Evolutionary conservation across 2,888 invertebrate genomes (phyloP).

Genomic region (Kuschelorhynchus macadamiae): DNA sequence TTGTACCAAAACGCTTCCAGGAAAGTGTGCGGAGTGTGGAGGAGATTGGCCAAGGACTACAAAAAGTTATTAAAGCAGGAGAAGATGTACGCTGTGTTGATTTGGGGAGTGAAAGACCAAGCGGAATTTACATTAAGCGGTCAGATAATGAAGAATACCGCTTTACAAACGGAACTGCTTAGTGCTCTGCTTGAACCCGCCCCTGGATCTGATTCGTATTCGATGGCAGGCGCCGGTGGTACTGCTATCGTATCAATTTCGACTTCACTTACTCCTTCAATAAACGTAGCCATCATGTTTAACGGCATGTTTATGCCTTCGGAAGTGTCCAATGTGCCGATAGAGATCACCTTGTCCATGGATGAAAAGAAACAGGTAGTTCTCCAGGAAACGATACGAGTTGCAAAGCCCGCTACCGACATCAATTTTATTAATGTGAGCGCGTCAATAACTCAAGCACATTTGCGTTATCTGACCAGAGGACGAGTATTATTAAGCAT

Average conservation of each 20-base stretch:
- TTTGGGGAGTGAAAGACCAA: slow-evolving; percentile 82
- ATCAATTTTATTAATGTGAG: slow-evolving; percentile 84
- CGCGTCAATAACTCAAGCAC: slow-evolving; percentile 82
- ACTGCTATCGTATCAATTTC: slow-evolving; percentile 89
- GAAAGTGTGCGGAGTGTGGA: slow-evolving; percentile 92
- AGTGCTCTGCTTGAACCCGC: slow-evolving; percentile 81
- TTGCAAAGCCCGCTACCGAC: slow-evolving; percentile 82
- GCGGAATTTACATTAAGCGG: slow-evolving; percentile 81
- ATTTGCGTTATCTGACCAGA: slow-evolving; percentile 81
- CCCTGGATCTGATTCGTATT: slow-evolving; percentile 72
- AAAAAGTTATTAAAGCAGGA: slow-evolving; percentile 82
- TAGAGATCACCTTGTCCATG: slow-evolving; percentile 79
- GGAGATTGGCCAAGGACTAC: slow-evolving; percentile 87
- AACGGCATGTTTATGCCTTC: slow-evolving; percentile 83
- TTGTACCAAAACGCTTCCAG: slow-evolving; percentile 88
- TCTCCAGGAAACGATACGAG: slow-evolving; percentile 80
- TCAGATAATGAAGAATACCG: slow-evolving; percentile 80
- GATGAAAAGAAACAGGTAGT: slow-evolving; percentile 80
- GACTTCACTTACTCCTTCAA: slow-evolving; percentile 83
- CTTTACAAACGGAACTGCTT: slow-evolving; percentile 85
- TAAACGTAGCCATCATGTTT: slow-evolving; percentile 85
- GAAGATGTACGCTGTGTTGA: slow-evolving; percentile 81
- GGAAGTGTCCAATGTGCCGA: slow-evolving; percentile 76
- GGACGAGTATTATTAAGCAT: slow-evolving; percentile 82
- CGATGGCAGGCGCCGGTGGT: slow-evolving; percentile 80